phyloP scores from a whole-genome alignment of 2,113 vertebrate genomes.

The Cottus gobio region DNA sequence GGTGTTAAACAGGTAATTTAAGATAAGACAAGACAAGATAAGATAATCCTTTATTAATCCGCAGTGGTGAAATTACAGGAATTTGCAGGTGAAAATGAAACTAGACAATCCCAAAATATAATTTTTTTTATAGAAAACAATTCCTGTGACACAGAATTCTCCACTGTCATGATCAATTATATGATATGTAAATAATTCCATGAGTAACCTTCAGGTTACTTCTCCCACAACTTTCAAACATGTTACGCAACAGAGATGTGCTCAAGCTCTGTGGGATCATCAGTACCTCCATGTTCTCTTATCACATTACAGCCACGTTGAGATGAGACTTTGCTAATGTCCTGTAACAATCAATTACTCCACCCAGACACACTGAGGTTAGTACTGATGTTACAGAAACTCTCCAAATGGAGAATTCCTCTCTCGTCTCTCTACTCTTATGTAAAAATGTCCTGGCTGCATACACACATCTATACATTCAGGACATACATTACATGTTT shows the following conservation, averaged over 20 bases:
- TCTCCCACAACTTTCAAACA: not conserved
- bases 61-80: too few species aligned
- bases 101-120: too few species aligned
- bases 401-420: not conserved
- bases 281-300: constrained; percentile 18
- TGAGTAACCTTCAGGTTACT: not conserved
- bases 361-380: constrained; percentile 17
- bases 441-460: constrained; percentile 25
- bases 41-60: too few species aligned
- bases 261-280: constrained; percentile 27
- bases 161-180: not conserved
- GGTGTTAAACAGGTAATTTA: too few species aligned
- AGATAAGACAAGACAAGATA: too few species aligned
- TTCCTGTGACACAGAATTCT: too few species aligned
- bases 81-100: too few species aligned
- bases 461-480: not conserved
- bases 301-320: constrained; percentile 46
- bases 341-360: constrained; percentile 61
- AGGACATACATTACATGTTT: constrained; percentile 7
- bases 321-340: constrained; percentile 64
- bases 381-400: constrained; percentile 1
- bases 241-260: constrained; percentile 36
- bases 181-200: not conserved
- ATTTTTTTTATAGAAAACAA: too few species aligned
- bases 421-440: constrained; percentile 5